A percentile compares a stretch with the other conserved stretches of the same genome.
phyloP scores from a whole-genome alignment of 2,797 vertebrate species.

The Smutsia gigantea region DNA sequence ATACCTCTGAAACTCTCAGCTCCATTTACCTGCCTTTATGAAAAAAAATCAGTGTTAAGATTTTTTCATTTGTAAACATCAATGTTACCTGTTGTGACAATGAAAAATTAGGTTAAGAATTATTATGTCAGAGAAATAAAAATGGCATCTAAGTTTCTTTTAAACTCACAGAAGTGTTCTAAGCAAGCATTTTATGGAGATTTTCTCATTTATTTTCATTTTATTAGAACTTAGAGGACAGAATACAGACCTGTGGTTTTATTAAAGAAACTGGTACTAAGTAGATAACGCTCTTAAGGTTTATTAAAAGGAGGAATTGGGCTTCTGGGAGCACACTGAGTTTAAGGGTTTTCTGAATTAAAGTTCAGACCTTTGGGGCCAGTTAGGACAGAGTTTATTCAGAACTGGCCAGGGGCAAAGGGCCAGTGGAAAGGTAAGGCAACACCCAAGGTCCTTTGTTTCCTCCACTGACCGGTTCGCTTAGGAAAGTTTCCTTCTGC shows the following conservation, averaged over 20 bases:
- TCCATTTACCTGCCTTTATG: not conserved
- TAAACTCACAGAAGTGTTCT: not conserved
- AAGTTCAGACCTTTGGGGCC: not conserved
- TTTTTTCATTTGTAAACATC: not conserved
- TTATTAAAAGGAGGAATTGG: not conserved
- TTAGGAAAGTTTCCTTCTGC: not conserved
- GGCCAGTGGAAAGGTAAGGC: not conserved
- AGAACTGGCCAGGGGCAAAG: not conserved
- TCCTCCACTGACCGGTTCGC: not conserved
- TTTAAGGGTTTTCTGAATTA: not conserved
- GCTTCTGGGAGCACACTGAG: not conserved
- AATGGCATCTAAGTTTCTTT: not conserved
- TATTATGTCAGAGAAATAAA: not conserved
- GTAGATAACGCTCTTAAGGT: not conserved
- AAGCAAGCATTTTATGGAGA: not conserved
- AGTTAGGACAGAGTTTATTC: not conserved
- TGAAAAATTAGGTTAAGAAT: not conserved
- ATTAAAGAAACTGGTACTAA: not conserved
- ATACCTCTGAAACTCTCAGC: not conserved
- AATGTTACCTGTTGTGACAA: not conserved
- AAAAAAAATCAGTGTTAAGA: not conserved
- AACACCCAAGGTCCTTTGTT: not conserved
- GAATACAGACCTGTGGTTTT: not conserved
- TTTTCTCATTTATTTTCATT: not conserved
- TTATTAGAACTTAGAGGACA: not conserved